These are phyloP conservation scores for Orthonyx spaldingii DNA, from an alignment of 2,113 vertebrate genomes.

Conservation along the genomic window DNA sequence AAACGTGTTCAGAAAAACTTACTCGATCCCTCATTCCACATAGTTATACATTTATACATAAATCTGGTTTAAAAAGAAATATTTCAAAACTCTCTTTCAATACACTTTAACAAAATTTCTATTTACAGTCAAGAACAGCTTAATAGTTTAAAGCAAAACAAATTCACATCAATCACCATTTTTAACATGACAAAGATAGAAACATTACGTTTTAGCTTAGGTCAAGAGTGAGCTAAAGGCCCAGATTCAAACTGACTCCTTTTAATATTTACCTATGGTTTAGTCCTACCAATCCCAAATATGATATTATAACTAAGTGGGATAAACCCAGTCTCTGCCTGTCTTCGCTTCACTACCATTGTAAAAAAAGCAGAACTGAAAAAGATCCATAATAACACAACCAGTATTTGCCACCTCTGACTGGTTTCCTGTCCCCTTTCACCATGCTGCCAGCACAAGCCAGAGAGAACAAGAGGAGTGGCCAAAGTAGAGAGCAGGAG, in stretches of 20 bases:
- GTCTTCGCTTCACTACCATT: not conserved
- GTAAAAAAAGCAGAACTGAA: not conserved
- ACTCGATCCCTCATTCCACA: not conserved
- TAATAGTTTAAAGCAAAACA: not conserved
- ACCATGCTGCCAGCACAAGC: not conserved
- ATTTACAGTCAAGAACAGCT: not conserved
- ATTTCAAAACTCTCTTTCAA: not conserved
- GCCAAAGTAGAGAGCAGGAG: not conserved
- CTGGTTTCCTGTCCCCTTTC: not conserved
- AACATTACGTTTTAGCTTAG: not conserved
- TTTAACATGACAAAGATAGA: not conserved
- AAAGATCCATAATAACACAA: not conserved
- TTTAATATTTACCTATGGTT: not conserved
- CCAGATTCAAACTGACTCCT: not conserved
- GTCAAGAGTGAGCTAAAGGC: not conserved
- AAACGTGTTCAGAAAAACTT: not conserved
- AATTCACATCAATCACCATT: not conserved
- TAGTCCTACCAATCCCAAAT: not conserved
- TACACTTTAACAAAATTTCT: not conserved
- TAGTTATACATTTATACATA: not conserved
- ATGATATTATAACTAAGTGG: not conserved
- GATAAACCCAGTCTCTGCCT: not conserved
- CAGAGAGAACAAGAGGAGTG: not conserved
- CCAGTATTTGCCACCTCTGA: not conserved
- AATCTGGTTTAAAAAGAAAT: not conserved